Conservation (phyloP, 2,888 invertebrate genomes). For the Heliothis peltigera region DNA sequence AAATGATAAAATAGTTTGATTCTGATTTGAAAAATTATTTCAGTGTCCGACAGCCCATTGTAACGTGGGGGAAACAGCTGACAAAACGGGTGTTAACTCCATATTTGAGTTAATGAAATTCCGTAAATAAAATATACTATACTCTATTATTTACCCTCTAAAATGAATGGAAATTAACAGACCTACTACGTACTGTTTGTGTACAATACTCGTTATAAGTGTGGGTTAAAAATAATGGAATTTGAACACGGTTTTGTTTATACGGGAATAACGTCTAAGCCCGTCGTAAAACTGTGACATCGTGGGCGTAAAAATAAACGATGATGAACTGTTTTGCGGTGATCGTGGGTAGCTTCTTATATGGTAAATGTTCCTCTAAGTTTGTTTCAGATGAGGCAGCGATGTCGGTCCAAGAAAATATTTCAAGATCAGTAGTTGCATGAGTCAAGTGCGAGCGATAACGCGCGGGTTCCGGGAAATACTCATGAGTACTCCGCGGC, state of each 20-base stretch:
- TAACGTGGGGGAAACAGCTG: too few species aligned
- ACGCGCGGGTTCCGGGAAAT: constrained; percentile 52
- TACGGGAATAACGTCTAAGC: constrained; percentile 17
- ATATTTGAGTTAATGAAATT: too few species aligned
- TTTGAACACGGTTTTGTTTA: constrained; percentile 14
- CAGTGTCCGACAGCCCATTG: too few species aligned
- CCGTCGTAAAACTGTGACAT: constrained; percentile 3
- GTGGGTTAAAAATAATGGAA: neutral
- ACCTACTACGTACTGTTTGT: neutral
- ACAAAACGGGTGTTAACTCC: too few species aligned
- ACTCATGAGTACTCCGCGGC: constrained; percentile 20
- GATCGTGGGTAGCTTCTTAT: constrained; percentile 26
- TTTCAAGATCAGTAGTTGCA: constrained; percentile 57
- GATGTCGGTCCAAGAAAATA: constrained; percentile 41
- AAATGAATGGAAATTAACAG: too few species aligned
- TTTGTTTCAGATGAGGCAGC: constrained; percentile 33
- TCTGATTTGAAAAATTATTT: too few species aligned
- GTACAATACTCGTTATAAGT: neutral
- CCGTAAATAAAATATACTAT: too few species aligned
- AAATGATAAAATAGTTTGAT: too few species aligned
- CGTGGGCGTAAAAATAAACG: constrained; percentile 35
- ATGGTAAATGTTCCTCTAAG: constrained; percentile 21
- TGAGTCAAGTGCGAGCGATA: constrained; percentile 59
- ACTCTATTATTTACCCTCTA: too few species aligned
- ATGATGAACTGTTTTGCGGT: constrained; percentile 17